A percentile compares a stretch with the other conserved stretches of the same genome.
Evolutionary conservation across 2,113 vertebrate genomes (phyloP).

Genomic region (Rostratula benghalensis): DNA sequence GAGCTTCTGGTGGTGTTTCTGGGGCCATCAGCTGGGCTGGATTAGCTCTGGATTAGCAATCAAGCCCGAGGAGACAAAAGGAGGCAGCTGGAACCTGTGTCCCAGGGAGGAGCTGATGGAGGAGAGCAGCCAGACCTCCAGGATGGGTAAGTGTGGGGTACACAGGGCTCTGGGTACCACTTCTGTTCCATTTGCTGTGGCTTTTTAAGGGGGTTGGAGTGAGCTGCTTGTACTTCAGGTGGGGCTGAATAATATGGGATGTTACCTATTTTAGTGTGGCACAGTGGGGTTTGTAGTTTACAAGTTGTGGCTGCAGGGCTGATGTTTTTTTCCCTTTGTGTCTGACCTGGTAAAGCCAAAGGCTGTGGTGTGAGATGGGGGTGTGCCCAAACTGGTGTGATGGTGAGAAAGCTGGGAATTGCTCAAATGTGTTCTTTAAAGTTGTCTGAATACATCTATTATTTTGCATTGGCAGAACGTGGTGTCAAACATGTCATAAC

Average conservation of each 20-base stretch:
- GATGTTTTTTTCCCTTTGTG: too few relatives aligned
- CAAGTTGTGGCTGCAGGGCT: rapidly evolving
- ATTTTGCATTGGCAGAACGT: not conserved
- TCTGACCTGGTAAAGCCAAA: not conserved
- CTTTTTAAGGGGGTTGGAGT: not conserved
- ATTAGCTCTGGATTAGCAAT: not conserved
- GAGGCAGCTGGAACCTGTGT: not conserved
- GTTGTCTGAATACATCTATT: not conserved
- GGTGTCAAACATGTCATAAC: not conserved
- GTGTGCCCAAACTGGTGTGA: too few relatives aligned
- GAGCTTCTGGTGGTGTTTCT: not conserved
- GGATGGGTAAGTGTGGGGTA: not conserved
- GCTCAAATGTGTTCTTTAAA: not conserved
- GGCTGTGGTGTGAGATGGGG: too few relatives aligned
- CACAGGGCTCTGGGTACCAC: rapidly evolving
- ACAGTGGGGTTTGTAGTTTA: not conserved
- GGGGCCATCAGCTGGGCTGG: not conserved
- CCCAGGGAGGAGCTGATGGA: rapidly evolving
- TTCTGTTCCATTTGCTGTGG: not conserved
- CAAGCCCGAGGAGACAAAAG: not conserved
- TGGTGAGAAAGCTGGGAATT: not conserved
- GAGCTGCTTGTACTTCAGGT: not conserved
- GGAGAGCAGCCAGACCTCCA: rapidly evolving
- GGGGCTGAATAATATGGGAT: rapidly evolving
- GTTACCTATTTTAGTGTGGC: rapidly evolving